Base-by-base conservation (phyloP, 2,888 invertebrate species). In the Charanyca ferruginea region DNA sequence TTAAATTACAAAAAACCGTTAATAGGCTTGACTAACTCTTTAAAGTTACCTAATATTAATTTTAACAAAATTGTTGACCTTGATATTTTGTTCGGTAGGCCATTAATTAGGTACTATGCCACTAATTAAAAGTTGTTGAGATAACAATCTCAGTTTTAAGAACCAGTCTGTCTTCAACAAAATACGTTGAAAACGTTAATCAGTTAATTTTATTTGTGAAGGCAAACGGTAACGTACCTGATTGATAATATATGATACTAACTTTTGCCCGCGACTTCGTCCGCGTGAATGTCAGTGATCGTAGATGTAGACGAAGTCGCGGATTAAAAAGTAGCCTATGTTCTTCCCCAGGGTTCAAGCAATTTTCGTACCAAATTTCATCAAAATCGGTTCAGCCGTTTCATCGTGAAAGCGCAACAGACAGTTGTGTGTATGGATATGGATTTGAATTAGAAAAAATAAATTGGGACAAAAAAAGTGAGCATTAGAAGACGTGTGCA, bases 91-190 rank as follows among this genome's bases (percentile, higher is more conserved):
- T 57, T 71, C 16, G 16, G 57, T 35, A 23, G 44, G 11, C 32
- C 45, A 62, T 59, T 74, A 47, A 69, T 77, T 71, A 71, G 44
- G 1, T 16, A 5, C 35, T 35, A 35, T 61, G 28, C 16, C 11
- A 77, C n/a, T 63, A 63, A 63, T 77, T 73, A 35, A 72, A 54
- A 58, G 42, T 44, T 54, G 35, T 62, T 61, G 42, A 49, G 48
- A 45, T 55, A 38, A 54, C 0, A 32, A 60, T 42, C 51, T 65
- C 45, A 42, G 42, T 38, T 47, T n/a, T 11, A 70, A 25, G 35
- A 9, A 41, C 42, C 8, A 20, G 11, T 44, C n/a, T 2, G 7
- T n/a, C 11, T 45, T 20, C 28, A 28, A 25, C 32, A 49, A 42
- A 42, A n/a, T 23, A 23, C 20, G 32, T 32, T 23, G 7, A 13